These are phyloP conservation scores for Hypolimnas misippus DNA, from an alignment of 2,888 invertebrate species.

Conservation along the genomic window DNA sequence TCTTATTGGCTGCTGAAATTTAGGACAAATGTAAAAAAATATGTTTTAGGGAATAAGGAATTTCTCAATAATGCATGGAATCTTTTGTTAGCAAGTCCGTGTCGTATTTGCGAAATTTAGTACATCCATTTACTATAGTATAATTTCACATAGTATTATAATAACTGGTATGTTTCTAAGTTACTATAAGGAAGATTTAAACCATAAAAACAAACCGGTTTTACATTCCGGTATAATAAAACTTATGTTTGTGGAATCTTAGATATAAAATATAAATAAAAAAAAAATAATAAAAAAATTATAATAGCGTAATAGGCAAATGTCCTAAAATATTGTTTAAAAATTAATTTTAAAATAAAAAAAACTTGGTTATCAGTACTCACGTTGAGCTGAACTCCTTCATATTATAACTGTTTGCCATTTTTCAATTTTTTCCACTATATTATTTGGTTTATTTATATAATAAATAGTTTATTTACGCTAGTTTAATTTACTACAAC, in stretches of 20 bases:
- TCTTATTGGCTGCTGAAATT: too few relatives aligned
- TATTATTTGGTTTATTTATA: constrained; percentile 32
- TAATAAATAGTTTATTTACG: constrained; percentile 47
- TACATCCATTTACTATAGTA: too few relatives aligned
- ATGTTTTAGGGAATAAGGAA: too few relatives aligned
- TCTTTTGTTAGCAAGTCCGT: too few relatives aligned
- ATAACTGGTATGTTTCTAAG: too few relatives aligned
- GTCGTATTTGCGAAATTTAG: too few relatives aligned
- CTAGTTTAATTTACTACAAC: constrained; percentile 26
- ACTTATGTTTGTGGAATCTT: background rate
- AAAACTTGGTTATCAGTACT: constrained; percentile 50
- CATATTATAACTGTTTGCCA: constrained; percentile 76
- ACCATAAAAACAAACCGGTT: background rate
- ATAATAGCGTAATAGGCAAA: too few relatives aligned
- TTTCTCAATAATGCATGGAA: too few relatives aligned
- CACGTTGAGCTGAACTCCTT: constrained; percentile 80
- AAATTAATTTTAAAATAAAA: too few relatives aligned
- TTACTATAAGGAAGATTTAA: background rate
- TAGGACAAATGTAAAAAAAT: too few relatives aligned
- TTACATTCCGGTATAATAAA: background rate
- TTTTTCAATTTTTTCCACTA: constrained; percentile 50
- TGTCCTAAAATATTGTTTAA: too few relatives aligned
- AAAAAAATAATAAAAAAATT: background rate
- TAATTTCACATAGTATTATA: too few relatives aligned
- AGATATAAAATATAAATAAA: background rate